Evolutionary conservation across 64 coral and sea anemone genomes (phyloP), one percentile per base, ranked within the genome.

Genomic region (Porites lutea): DNA sequence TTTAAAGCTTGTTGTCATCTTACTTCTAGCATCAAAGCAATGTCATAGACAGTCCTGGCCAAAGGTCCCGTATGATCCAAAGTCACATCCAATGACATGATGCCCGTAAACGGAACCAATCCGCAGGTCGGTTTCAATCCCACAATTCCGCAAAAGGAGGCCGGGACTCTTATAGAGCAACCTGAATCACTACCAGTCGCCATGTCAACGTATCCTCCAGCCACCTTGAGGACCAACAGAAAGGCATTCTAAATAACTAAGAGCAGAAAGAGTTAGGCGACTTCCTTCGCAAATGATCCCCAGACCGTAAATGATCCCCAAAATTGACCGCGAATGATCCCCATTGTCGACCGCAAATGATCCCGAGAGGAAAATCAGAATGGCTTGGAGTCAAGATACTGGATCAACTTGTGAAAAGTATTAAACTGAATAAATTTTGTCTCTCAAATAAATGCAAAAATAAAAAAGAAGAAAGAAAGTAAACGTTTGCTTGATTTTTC

Each of bases 51-150:
- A 51, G 85, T 98, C 52, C 86, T 82, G 1, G 92, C 89, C 96
- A 98, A 95, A 2, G 96, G 93, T 70, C 93, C 93, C 3, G 80
- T 65, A 78, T 92, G 93, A 79, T 98, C 96, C 19, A 98, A 23
- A 45, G 89, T 95, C 48, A 62, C 77, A 15, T 98, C 96, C 3
- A 83, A 72, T 18, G 96, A 69, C 43, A 50, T 70, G 18, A 95
- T 82, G 52, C 96, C 96, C 9, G 96, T 98, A 73, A 95, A 98
- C 27, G 96, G 96, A 47, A 98, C 90, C 0, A 98, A n/a, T 4
- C 96, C 93, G 63, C 59, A 92, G 2, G 92, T 98, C 13, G 96
- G 92, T 92, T 98, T 98, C 51, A 98, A 79, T 74, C 96, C 96
- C 77, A 95, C 96, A 92, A 98, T 92, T 7, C 96, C 96, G 65